Evolutionary conservation across 2,888 invertebrate genomes (phyloP).

Genomic region (Epicampocera succincta): DNA sequence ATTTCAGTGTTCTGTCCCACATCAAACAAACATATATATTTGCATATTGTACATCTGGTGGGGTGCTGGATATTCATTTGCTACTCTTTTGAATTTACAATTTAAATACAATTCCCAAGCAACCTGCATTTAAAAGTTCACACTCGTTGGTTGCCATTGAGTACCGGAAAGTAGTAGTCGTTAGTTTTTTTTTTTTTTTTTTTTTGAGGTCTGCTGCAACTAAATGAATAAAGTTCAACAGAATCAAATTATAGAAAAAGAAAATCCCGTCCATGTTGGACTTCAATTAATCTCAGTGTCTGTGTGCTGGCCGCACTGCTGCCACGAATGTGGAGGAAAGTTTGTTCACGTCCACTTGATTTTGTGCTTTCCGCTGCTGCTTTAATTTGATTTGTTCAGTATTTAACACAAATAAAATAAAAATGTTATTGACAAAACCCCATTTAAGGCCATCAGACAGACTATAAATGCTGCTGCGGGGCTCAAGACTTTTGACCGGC

Average conservation of each 20-base stretch:
- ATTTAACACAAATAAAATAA: constrained; percentile 53
- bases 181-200: too few species aligned
- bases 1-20: too few species aligned
- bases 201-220: constrained; percentile 58
- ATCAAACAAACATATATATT: too few species aligned
- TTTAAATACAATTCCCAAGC: constrained; percentile 79
- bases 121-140: constrained; percentile 77
- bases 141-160: constrained; percentile 28
- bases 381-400: constrained; percentile 56
- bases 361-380: background rate
- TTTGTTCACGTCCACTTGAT: constrained; percentile 6
- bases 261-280: background rate
- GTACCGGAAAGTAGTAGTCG: constrained; percentile 56
- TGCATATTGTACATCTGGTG: too few species aligned
- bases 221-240: background rate
- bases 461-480: constrained; percentile 62
- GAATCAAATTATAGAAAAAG: constrained; percentile 20
- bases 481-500: constrained; percentile 56
- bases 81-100: constrained; percentile 42
- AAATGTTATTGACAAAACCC: constrained; percentile 46
- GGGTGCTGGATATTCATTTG: constrained; percentile 26
- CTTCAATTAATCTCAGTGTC: background rate
- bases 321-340: constrained; percentile 18
- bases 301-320: background rate
- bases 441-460: constrained; percentile 63